Evolutionary conservation across 2,113 vertebrate species (phyloP).

Genomic region (Chaenocephalus aceratus): DNA sequence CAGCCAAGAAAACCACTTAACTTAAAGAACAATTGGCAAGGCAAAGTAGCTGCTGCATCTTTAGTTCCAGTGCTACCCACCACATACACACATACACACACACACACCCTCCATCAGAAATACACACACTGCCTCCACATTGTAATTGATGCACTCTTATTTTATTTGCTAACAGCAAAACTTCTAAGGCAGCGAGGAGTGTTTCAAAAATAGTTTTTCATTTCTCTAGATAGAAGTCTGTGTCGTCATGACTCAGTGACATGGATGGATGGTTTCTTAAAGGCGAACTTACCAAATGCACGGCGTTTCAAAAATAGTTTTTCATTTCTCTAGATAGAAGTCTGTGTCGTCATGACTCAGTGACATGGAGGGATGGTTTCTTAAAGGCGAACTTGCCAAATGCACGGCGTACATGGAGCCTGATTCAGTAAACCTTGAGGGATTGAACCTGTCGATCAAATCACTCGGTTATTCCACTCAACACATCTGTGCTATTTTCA

Average conservation of each 20-base stretch:
- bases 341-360: constrained; percentile 68
- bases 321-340: constrained; percentile 72
- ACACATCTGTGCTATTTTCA: constrained; percentile 20
- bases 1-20: constrained; percentile 61
- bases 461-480: constrained; percentile 14
- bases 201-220: constrained; percentile 76
- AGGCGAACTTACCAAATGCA: constrained; percentile 59
- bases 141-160: constrained; percentile 46
- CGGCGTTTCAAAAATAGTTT: constrained; percentile 73
- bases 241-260: constrained; percentile 73
- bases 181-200: constrained; percentile 44
- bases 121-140: constrained; percentile 4
- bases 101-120: constrained; percentile 12
- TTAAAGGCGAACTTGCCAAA: constrained; percentile 72
- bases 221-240: constrained; percentile 70
- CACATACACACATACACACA: neutral
- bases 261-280: constrained; percentile 75
- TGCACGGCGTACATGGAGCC: constrained; percentile 22
- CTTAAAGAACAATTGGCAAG: constrained; percentile 61
- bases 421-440: constrained; percentile 53
- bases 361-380: constrained; percentile 74
- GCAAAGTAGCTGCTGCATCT: constrained; percentile 43
- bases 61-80: constrained; percentile 33
- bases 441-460: constrained; percentile 54
- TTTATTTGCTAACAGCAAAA: constrained; percentile 60